Evolutionary conservation across 2,888 invertebrate genomes (phyloP), one percentile per base, ranked within the genome.

Genomic region (Acanthosepion pharaonis): DNA sequence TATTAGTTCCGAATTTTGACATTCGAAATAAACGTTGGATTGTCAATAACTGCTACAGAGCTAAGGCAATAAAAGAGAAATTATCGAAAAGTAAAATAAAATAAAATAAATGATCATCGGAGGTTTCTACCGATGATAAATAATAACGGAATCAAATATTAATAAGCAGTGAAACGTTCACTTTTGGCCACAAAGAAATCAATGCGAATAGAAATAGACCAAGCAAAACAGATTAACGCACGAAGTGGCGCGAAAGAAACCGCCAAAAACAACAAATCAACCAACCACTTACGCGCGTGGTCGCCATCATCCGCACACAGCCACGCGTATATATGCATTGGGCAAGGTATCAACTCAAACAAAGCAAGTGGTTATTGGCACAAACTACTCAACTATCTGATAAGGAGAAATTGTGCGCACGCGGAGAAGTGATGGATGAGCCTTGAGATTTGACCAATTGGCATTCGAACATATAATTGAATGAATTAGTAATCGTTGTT

Each of bases 381-480:
- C 33, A 18, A 78, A 78, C 33, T 78, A 78, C 15, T 78, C n/a
- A 78, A 78, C 78, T 33, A 33, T n/a, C n/a, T 15, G 78, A 78
- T 78, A 78, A 78, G 78, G 78, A 33, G n/a, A 33, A 78, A n/a
- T 33, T 78, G 78, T n/a, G n/a, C 78, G 78, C n/a, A 78, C 0
- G n/a, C n/a, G n/a, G 5, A 78, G 33, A 78, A 78, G n/a, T 78
- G 78, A 78, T 78, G 78, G 78, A 78, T 78, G 78, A 78, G 78
- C 11, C n/a, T n/a, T 78, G n/a, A 78, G 78, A 78, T 78, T 78
- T 78, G 78, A 78, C 78, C 78, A 78, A 78, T 78, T 78, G 78
- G 78, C 78, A 78, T 78, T 78, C 78, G n/a, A 78, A 78, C 78
- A 78, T 78, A 78, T 78, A 78, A 78, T 78, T 78, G 78, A 78